Evolutionary conservation across 2,113 vertebrate genomes (phyloP).

Genomic region (Clarias macrocephalus): DNA sequence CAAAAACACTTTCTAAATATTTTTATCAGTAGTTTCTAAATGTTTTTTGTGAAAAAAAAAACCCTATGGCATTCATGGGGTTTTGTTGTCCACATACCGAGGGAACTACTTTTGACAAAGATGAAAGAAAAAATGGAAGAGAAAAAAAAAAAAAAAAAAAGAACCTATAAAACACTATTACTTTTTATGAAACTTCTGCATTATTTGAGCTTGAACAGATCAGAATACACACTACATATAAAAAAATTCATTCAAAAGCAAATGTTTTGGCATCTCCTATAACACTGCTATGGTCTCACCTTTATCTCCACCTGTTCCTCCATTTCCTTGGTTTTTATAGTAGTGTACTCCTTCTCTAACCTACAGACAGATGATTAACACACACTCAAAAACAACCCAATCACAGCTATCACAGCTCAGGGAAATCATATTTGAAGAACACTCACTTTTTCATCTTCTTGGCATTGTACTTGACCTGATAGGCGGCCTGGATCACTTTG

Average conservation of each 20-base stretch:
- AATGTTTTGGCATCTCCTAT: background rate
- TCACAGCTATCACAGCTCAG: background rate
- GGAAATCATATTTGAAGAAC: background rate
- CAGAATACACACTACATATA: background rate
- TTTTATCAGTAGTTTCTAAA: background rate
- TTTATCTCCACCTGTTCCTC: slow-evolving; percentile 99
- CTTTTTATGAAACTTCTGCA: background rate
- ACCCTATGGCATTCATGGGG: background rate
- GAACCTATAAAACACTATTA: background rate
- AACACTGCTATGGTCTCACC: slow-evolving; percentile 68
- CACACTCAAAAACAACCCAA: background rate
- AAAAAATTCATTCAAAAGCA: background rate
- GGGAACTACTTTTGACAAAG: background rate
- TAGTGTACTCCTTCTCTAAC: slow-evolving; percentile 98
- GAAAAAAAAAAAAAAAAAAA: no score
- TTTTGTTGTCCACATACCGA: background rate
- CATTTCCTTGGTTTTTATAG: slow-evolving; percentile 99
- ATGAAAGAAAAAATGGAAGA: no score
- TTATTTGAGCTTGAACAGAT: background rate
- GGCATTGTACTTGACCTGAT: slow-evolving; percentile 98
- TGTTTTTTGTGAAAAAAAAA: background rate
- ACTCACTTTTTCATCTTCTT: slow-evolving; percentile 99
- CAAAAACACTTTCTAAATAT: background rate
- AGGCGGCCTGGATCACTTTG: slow-evolving; percentile 92
- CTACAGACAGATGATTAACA: slow-evolving; percentile 63